These are phyloP conservation scores for Choloepus didactylus DNA, from an alignment of 2,797 vertebrate species.

Conservation along the genomic window DNA sequence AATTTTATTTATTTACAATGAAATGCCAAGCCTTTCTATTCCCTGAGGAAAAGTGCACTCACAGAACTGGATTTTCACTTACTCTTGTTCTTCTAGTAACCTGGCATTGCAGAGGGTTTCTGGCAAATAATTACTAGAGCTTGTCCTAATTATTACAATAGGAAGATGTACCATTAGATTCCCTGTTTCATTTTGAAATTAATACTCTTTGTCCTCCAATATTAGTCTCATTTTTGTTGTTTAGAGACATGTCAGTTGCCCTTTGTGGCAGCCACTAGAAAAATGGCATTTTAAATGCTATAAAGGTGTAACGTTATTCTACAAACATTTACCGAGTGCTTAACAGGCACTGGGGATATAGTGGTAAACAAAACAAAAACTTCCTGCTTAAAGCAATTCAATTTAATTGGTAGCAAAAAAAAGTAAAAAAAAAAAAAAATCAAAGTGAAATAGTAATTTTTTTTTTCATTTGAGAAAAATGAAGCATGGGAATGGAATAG, in stretches of 20 bases:
- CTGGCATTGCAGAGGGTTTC: neutral
- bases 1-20: neutral
- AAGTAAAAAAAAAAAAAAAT: neutral
- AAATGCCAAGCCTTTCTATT: neutral
- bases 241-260: neutral
- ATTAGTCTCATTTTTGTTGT: neutral
- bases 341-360: neutral
- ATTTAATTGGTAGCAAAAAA: neutral
- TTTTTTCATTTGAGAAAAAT: neutral
- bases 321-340: neutral
- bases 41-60: neutral
- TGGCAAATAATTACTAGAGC: slow-evolving; percentile 28
- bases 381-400: neutral
- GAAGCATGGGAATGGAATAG: neutral
- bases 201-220: neutral
- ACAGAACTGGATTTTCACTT: neutral
- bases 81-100: neutral
- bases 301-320: neutral
- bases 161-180: neutral
- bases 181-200: neutral
- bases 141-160: neutral
- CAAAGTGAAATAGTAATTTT: neutral
- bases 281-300: neutral
- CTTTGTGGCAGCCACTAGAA: neutral
- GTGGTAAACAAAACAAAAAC: neutral